phyloP scores from a whole-genome alignment of 2,113 vertebrate species.

The Dromiciops gliroides region DNA sequence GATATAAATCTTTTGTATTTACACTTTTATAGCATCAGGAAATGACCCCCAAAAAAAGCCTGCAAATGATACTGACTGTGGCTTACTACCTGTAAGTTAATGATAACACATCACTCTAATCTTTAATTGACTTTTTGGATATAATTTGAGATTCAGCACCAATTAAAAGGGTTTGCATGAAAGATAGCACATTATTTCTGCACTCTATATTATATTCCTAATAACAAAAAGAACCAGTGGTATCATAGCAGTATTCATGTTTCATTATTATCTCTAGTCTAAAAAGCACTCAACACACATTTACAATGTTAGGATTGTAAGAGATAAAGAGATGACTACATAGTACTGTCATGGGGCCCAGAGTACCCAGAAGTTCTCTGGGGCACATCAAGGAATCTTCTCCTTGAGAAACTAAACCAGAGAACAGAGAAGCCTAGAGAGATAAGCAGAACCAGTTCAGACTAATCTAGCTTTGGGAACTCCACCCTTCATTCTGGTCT shows the following conservation, averaged over 20 bases:
- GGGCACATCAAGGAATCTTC: no score
- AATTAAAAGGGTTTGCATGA: not conserved
- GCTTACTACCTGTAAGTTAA: not conserved
- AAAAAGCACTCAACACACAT: not conserved
- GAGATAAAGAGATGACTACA: not conserved
- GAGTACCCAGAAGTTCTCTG: no score
- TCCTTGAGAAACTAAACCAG: no score
- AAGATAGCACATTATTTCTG: not conserved
- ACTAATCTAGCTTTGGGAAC: no score
- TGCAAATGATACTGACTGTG: not conserved
- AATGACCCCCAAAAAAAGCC: conserved; percentile 8
- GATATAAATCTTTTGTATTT: not conserved
- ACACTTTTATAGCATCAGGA: not conserved
- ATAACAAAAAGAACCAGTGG: not conserved
- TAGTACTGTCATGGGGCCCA: no score
- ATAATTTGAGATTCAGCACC: not conserved
- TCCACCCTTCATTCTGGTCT: no score
- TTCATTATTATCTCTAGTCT: not conserved
- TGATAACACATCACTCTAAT: not conserved
- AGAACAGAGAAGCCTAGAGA: no score
- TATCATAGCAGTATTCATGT: not conserved
- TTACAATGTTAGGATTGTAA: not conserved
- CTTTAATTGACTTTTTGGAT: not conserved
- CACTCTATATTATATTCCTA: not conserved
- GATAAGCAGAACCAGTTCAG: no score